These are phyloP conservation scores for Strigamia crassipes DNA, from an alignment of 2,888 invertebrate species.

Conservation along the genomic window DNA sequence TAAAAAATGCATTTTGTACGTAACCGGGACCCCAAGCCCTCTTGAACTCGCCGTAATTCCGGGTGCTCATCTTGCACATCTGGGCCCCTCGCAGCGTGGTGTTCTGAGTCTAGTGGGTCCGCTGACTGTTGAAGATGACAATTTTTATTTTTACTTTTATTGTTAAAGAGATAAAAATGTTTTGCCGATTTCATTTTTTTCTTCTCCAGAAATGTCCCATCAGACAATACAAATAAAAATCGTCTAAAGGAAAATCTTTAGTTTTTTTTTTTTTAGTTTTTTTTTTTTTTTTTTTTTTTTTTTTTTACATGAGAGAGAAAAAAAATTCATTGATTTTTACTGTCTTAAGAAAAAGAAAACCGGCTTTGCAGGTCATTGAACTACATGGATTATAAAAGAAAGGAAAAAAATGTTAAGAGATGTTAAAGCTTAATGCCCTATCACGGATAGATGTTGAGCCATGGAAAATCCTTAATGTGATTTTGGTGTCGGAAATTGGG, in stretches of 20 bases:
- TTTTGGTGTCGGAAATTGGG: background rate
- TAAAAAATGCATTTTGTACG: too few relatives aligned
- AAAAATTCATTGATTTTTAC: constrained; percentile 21
- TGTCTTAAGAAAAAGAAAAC: constrained; percentile 14
- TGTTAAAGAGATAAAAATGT: too few relatives aligned
- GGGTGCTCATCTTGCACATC: too few relatives aligned
- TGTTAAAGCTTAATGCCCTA: background rate
- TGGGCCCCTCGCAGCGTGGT: too few relatives aligned
- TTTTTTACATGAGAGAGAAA: background rate
- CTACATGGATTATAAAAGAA: background rate
- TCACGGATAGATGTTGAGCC: constrained; percentile 1
- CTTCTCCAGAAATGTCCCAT: too few relatives aligned
- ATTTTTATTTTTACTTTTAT: too few relatives aligned
- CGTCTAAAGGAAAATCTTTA: background rate
- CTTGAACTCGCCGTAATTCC: too few relatives aligned
- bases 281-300: background rate
- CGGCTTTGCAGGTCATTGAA: constrained; percentile 18
- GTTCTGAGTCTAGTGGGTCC: too few relatives aligned
- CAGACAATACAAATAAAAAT: too few relatives aligned
- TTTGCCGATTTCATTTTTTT: too few relatives aligned
- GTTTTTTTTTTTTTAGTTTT: background rate
- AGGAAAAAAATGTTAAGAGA: background rate
- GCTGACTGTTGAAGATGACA: too few relatives aligned
- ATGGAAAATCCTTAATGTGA: constrained; percentile 19
- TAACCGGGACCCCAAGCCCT: too few relatives aligned